Percentiles rank a stretch among this genome's conserved stretches.
Conservation (phyloP, 1,140 invertebrate genomes). For the Pseudobourletiella spinata region DNA sequence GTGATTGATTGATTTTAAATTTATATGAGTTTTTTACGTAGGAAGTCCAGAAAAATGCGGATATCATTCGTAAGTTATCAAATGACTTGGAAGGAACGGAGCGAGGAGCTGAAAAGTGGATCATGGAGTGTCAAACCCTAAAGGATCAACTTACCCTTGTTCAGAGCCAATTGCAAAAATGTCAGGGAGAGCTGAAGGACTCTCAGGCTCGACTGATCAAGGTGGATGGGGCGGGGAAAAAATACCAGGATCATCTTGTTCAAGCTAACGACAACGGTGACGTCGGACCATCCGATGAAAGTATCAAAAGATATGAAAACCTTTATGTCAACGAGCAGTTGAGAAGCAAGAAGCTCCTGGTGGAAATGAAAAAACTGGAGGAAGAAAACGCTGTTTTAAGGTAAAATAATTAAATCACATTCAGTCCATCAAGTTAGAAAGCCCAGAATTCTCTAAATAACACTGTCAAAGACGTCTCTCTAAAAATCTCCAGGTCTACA, state of each 20-base stretch:
- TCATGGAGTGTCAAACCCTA: constrained; percentile 20
- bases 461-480: too few relatives aligned
- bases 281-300: constrained; percentile 11
- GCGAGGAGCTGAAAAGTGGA: constrained; percentile 25
- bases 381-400: constrained; percentile 25
- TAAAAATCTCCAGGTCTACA: constrained; percentile 16
- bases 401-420: constrained; percentile 9
- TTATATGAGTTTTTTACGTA: constrained; percentile 1
- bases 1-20: background rate
- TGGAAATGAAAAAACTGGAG: constrained; percentile 11
- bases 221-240: constrained; percentile 1
- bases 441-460: too few relatives aligned
- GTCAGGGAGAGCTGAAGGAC: constrained; percentile 25
- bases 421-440: too few relatives aligned
- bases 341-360: constrained; percentile 3
- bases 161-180: constrained; percentile 19
- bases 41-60: constrained; percentile 9
- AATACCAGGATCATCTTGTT: constrained; percentile 1
- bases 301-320: constrained; percentile 29
- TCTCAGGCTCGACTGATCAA: constrained; percentile 1
- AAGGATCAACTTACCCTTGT: constrained; percentile 20
- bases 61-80: constrained; percentile 10
- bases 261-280: background rate
- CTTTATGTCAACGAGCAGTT: constrained; percentile 25
- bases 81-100: constrained; percentile 18